Conservation (phyloP, 2,113 vertebrate genomes). For the Chaenogobius annularis region DNA sequence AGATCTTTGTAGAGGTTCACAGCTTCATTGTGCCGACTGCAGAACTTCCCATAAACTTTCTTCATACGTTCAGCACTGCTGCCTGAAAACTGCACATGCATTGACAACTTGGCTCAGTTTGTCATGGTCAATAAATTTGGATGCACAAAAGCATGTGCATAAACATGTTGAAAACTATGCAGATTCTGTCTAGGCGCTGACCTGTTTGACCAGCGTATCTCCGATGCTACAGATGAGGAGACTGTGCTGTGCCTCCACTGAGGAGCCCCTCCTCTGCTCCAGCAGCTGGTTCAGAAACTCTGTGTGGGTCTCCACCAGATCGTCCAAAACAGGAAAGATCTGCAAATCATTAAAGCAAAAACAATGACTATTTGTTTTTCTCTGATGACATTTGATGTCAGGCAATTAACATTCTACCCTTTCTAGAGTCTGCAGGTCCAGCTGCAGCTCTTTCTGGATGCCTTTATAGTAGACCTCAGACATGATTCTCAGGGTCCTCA, state of each 20-base stretch:
- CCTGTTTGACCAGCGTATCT: conserved; percentile 86
- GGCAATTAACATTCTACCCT: neutral
- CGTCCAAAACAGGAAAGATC: conserved; percentile 88
- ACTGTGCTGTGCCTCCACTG: conserved; percentile 70
- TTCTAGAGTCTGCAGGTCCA: conserved; percentile 82
- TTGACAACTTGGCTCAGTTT: neutral
- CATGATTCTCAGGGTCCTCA: conserved; percentile 93
- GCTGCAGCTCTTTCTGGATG: conserved; percentile 85
- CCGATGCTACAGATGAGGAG: conserved; percentile 86
- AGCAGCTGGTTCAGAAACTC: conserved; percentile 85
- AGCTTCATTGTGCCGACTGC: conserved; percentile 91
- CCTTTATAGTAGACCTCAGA: conserved; percentile 88
- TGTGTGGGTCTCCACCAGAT: conserved; percentile 85
- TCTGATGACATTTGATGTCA: neutral
- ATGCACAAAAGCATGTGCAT: neutral
- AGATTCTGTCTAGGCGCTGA: conserved; percentile 50
- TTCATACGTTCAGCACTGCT: conserved; percentile 85
- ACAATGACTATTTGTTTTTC: neutral
- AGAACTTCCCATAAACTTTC: conserved; percentile 90
- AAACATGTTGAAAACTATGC: neutral
- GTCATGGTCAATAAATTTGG: neutral
- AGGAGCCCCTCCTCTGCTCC: conserved; percentile 83
- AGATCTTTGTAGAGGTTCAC: conserved; percentile 92
- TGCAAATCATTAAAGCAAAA: conserved; percentile 8
- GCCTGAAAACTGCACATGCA: conserved; percentile 82